phyloP scores from a whole-genome alignment of 2,797 vertebrate species.

The Mallotus villosus region DNA sequence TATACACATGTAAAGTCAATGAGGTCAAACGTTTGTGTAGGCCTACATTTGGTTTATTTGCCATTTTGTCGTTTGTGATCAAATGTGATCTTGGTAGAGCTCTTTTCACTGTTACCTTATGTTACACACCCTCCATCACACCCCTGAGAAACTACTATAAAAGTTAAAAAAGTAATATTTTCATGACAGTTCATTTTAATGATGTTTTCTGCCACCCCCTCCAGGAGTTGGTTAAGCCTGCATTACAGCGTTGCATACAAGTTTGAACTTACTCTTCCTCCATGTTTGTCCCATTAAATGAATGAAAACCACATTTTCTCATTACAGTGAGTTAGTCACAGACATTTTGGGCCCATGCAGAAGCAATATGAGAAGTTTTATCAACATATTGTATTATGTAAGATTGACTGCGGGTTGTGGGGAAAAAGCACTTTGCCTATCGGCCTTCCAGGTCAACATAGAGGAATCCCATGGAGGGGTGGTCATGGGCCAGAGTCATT shows the following conservation, averaged over 20 bases:
- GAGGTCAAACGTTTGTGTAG: background rate
- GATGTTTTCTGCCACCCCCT: slow-evolving; percentile 42
- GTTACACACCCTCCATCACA: slow-evolving; percentile 53
- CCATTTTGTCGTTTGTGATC: too few relatives aligned
- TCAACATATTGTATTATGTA: slow-evolving; percentile 65
- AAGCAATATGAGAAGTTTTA: slow-evolving; percentile 53
- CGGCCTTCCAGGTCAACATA: slow-evolving; percentile 51
- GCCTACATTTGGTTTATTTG: background rate
- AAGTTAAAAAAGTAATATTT: slow-evolving; percentile 38
- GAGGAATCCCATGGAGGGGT: slow-evolving; percentile 55
- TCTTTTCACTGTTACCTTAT: slow-evolving; percentile 58
- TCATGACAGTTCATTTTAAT: slow-evolving; percentile 70
- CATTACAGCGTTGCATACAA: slow-evolving; percentile 56
- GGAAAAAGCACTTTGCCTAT: slow-evolving; percentile 38
- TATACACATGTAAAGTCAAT: background rate
- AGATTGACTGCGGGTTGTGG: slow-evolving; percentile 54
- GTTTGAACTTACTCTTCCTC: slow-evolving; percentile 55
- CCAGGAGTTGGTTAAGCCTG: slow-evolving; percentile 55
- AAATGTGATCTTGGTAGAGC: slow-evolving; percentile 49
- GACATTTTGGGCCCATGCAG: slow-evolving; percentile 60
- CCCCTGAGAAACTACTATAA: slow-evolving; percentile 59
- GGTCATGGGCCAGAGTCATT: slow-evolving; percentile 62
- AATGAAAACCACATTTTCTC: slow-evolving; percentile 62
- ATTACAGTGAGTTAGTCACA: slow-evolving; percentile 72
- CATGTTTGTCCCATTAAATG: slow-evolving; percentile 51